Evolutionary conservation across 1,140 invertebrate species (phyloP).

Genomic region (Cherax quadricarinatus): DNA sequence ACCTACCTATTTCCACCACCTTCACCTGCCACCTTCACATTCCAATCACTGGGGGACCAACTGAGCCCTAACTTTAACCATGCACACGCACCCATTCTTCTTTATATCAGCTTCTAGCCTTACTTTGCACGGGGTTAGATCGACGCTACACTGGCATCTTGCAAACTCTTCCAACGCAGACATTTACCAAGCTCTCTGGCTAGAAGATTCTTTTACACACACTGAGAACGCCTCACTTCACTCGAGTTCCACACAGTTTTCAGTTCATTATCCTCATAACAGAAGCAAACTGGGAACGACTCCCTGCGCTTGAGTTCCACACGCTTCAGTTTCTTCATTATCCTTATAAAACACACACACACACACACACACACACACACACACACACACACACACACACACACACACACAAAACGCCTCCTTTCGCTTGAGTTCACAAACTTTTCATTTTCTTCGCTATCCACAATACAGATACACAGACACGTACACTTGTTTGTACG

Average conservation of each 20-base stretch:
- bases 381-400: slow-evolving; percentile 2
- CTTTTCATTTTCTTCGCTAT: no score
- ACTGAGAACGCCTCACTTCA: not conserved
- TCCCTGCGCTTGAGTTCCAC: no score
- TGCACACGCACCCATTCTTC: not conserved
- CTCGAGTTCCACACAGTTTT: not conserved
- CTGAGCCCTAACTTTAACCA: not conserved
- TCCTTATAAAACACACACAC: no score
- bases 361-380: not conserved
- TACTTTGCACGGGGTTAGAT: not conserved
- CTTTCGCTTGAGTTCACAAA: no score
- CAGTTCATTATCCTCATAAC: no score
- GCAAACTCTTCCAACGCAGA: not conserved
- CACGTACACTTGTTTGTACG: not conserved
- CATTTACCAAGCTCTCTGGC: not conserved
- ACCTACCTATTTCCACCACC: not conserved
- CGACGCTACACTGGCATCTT: slow-evolving; percentile 8
- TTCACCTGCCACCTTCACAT: not conserved
- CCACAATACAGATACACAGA: not conserved
- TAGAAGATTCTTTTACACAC: not conserved
- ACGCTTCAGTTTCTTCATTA: no score
- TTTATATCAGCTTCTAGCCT: slow-evolving; percentile 17
- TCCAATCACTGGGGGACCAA: slow-evolving; percentile 17
- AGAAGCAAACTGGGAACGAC: no score
- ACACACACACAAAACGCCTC: not conserved